Conservation (phyloP, 2,888 invertebrate genomes). For the Microctonus brassicae region DNA sequence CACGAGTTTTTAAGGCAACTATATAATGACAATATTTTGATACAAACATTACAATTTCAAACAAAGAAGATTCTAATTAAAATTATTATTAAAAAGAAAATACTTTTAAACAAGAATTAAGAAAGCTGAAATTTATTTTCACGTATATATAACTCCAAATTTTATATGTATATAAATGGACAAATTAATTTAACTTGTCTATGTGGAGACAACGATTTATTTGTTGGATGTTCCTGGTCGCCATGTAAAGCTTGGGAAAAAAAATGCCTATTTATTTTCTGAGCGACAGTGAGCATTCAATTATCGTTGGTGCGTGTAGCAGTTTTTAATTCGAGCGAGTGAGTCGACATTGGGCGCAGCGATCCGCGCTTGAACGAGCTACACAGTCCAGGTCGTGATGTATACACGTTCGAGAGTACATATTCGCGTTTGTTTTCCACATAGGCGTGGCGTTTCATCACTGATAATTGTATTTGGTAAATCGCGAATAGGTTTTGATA, state of each 20-base stretch:
- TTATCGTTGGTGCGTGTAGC: slow-evolving; percentile 36
- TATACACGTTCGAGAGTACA: slow-evolving; percentile 16
- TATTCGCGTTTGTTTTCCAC: slow-evolving; percentile 10
- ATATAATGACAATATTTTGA: background rate
- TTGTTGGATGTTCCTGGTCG: slow-evolving; percentile 4
- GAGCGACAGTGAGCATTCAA: slow-evolving; percentile 38
- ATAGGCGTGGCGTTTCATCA: slow-evolving; percentile 43
- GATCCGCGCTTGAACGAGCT: slow-evolving; percentile 32
- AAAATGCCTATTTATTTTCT: slow-evolving; percentile 16
- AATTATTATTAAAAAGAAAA: background rate
- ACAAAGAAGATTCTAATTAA: background rate
- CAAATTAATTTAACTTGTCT: slow-evolving; percentile 4
- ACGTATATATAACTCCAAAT: background rate
- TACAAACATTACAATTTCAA: background rate
- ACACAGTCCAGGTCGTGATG: slow-evolving; percentile 22
- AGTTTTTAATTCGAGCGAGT: slow-evolving; percentile 11
- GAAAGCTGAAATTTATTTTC: background rate
- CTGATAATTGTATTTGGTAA: slow-evolving; percentile 50
- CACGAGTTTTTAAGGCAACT: slow-evolving; percentile 11
- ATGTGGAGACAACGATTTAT: slow-evolving; percentile 1
- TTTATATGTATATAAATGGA: background rate
- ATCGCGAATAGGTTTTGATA: slow-evolving; percentile 49
- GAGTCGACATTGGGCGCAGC: slow-evolving; percentile 16
- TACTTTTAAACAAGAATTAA: too few relatives aligned
- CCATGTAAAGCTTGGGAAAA: slow-evolving; percentile 12